These are phyloP conservation scores for Neuroscelio doddi DNA, from an alignment of 2,888 invertebrate genomes.

Conservation along the genomic window DNA sequence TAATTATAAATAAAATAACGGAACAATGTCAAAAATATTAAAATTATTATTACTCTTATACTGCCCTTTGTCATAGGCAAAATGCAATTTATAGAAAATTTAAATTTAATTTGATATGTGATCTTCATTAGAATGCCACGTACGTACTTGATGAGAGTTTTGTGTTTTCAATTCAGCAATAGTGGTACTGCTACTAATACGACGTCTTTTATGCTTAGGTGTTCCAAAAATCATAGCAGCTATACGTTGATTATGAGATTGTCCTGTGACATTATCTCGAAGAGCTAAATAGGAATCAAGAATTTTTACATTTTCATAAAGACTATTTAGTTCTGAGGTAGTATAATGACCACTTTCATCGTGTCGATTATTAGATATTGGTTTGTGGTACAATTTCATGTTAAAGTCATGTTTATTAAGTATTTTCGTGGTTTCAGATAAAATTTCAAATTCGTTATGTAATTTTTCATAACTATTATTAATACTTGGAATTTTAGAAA, in stretches of 20 bases:
- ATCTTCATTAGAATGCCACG: conserved; percentile 54
- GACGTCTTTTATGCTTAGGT: conserved; percentile 49
- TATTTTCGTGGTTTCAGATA: conserved; percentile 56
- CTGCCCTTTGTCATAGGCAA: no score
- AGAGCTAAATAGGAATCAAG: conserved; percentile 60
- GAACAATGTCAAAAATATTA: no score
- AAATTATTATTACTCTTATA: no score
- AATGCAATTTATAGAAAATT: no score
- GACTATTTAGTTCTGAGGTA: conserved; percentile 58
- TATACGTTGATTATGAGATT: conserved; percentile 39
- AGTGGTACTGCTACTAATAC: conserved; percentile 15
- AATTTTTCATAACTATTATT: conserved; percentile 58
- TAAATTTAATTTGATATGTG: conserved; percentile 49
- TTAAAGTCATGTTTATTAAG: conserved; percentile 27
- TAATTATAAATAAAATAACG: no score
- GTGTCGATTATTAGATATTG: conserved; percentile 12
- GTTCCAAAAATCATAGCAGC: conserved; percentile 55
- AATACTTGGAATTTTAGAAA: conserved; percentile 52
- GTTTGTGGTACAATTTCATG: conserved; percentile 9
- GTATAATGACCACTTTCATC: conserved; percentile 29
- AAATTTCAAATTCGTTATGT: conserved; percentile 57
- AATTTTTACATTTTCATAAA: conserved; percentile 61
- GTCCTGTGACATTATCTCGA: conserved; percentile 27
- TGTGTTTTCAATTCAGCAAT: conserved; percentile 11
- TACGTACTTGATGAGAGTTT: conserved; percentile 30